These are phyloP conservation scores for Vannuccia rotundouncinata DNA, from an alignment of 2,888 invertebrate species.

Conservation along the genomic window DNA sequence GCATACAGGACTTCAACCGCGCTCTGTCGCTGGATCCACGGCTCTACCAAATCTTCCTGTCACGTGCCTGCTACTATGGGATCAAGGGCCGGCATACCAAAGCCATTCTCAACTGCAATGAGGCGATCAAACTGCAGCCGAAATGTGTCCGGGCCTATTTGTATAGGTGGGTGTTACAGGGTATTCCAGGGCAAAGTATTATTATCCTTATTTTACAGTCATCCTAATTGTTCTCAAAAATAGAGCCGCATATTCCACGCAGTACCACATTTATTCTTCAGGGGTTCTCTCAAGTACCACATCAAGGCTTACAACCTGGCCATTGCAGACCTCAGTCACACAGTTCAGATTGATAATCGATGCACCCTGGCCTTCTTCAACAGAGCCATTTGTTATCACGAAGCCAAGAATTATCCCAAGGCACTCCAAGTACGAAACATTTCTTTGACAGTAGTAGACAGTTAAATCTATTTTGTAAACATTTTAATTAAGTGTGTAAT, in stretches of 20 bases:
- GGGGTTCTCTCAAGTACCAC: slow-evolving; percentile 55
- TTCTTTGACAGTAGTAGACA: no score
- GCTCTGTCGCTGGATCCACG: slow-evolving; percentile 54
- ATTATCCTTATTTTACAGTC: no score
- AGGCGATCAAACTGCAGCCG: slow-evolving; percentile 54
- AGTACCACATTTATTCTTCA: no score
- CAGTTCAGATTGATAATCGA: slow-evolving; percentile 50
- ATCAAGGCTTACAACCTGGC: slow-evolving; percentile 54
- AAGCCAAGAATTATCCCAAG: slow-evolving; percentile 48
- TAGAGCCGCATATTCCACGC: no score
- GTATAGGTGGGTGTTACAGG: slow-evolving; percentile 53
- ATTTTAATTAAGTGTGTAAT: no score
- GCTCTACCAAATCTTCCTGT: slow-evolving; percentile 54
- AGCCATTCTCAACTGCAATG: slow-evolving; percentile 57
- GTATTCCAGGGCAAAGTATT: no score
- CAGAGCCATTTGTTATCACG: slow-evolving; percentile 55
- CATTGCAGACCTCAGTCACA: slow-evolving; percentile 52
- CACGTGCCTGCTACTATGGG: slow-evolving; percentile 55
- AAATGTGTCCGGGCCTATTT: slow-evolving; percentile 53
- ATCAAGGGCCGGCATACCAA: slow-evolving; percentile 51
- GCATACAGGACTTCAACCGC: slow-evolving; percentile 55
- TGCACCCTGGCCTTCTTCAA: slow-evolving; percentile 56
- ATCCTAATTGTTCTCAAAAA: no score
- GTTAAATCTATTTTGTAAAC: no score
- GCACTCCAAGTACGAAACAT: slow-evolving; percentile 40